Evolutionary conservation across 1,140 invertebrate species (phyloP).

Genomic region (Drosophila fuyamai): DNA sequence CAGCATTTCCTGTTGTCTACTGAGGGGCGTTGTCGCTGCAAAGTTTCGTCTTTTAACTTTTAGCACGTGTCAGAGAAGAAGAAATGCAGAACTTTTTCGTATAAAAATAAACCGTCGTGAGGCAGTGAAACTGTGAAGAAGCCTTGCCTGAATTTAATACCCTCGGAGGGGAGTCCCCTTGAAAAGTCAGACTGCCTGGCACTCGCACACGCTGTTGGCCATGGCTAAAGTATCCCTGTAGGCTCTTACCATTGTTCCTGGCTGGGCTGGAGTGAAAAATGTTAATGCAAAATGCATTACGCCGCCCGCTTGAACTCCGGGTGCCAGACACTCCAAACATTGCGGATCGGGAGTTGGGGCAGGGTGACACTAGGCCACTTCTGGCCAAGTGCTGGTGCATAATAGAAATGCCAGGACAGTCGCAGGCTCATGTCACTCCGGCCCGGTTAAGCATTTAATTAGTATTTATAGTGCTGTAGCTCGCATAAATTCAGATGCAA

Average conservation of each 20-base stretch:
- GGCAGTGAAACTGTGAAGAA: constrained; percentile 36
- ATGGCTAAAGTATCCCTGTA: constrained; percentile 59
- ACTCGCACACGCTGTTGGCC: constrained; percentile 29
- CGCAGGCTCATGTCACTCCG: constrained; percentile 35
- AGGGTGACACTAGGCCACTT: constrained; percentile 19
- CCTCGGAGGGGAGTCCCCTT: background rate
- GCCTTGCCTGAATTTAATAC: constrained; percentile 44
- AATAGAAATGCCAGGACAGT: constrained; percentile 43
- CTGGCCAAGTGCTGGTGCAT: constrained; percentile 51
- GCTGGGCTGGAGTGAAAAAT: constrained; percentile 46
- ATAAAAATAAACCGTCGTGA: constrained; percentile 33
- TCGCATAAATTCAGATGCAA: constrained; percentile 59
- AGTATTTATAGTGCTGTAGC: constrained; percentile 54
- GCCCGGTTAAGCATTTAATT: constrained; percentile 62
- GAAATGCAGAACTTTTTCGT: constrained; percentile 43
- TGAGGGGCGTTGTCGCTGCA: constrained; percentile 44
- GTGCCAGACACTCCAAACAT: constrained; percentile 33
- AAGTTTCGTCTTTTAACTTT: constrained; percentile 59
- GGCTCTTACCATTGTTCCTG: constrained; percentile 44
- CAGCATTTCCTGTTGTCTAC: constrained; percentile 78
- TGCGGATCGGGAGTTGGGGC: background rate
- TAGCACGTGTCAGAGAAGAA: constrained; percentile 71
- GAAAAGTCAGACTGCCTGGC: constrained; percentile 39
- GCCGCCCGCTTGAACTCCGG: constrained; percentile 65
- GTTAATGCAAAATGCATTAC: constrained; percentile 82